phyloP scores from a whole-genome alignment of 2,113 vertebrate genomes.

The Oryzias melastigma region DNA sequence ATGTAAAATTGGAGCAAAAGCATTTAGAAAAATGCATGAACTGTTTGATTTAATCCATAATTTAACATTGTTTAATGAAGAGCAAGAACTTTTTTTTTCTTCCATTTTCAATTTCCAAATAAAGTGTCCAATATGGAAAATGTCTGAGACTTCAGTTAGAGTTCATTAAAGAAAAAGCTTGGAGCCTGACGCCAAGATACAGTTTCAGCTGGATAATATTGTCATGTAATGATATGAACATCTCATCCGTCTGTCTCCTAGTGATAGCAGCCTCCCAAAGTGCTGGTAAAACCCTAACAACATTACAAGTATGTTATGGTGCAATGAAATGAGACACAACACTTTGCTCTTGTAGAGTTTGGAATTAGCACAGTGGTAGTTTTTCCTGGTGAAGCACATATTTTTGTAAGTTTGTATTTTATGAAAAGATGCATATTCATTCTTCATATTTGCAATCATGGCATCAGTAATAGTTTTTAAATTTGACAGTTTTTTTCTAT shows the following conservation, averaged over 20 bases:
- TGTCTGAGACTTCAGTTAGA: neutral
- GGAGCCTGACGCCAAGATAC: neutral
- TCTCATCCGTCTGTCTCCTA: neutral
- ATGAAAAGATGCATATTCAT: no score
- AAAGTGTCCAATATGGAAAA: no score
- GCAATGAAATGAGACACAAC: neutral
- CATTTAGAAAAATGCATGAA: neutral
- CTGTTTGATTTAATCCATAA: neutral
- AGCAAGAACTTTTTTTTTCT: no score
- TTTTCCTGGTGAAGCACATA: no score
- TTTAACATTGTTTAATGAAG: no score
- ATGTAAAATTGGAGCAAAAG: neutral
- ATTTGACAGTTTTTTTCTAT: no score
- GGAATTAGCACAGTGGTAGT: no score
- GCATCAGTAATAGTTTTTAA: no score
- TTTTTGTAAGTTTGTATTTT: no score
- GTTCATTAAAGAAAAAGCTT: neutral
- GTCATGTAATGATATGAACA: neutral
- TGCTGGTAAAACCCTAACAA: slow-evolving; percentile 1
- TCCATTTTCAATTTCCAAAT: no score
- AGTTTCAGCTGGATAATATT: neutral
- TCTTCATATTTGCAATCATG: no score
- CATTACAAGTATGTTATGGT: neutral
- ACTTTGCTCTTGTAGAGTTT: neutral
- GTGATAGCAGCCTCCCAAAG: neutral